Percentiles rank a stretch among this genome's conserved stretches.
These are phyloP conservation scores for Lasioglossum marginatum DNA, from an alignment of 2,888 invertebrate species.

Conservation along the genomic window DNA sequence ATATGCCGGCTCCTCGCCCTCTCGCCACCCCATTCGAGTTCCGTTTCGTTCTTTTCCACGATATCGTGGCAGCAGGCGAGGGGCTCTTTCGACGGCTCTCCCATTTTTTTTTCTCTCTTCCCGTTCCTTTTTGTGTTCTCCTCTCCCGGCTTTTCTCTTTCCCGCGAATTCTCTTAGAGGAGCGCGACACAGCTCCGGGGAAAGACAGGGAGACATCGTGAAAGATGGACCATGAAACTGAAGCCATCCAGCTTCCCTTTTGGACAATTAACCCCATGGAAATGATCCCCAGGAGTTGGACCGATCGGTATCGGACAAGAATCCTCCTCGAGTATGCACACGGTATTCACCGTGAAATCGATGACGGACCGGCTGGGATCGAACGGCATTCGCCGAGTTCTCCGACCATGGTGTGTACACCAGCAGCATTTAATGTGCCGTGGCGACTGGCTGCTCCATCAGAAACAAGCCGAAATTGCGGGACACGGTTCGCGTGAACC, in stretches of 20 bases:
- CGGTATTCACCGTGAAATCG: conserved; percentile 69
- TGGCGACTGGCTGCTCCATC: not conserved
- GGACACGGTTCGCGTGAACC: not conserved
- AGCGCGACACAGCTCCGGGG: conserved; percentile 35
- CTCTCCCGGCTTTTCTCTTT: not conserved
- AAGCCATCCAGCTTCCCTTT: conserved; percentile 67
- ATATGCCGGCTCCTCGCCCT: conserved; percentile 46
- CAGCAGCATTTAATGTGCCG: conserved; percentile 29
- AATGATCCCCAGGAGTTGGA: conserved; percentile 47
- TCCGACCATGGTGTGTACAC: not conserved
- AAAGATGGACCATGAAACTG: conserved; percentile 71
- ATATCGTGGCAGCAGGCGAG: conserved; percentile 33
- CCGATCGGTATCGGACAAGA: conserved; percentile 23
- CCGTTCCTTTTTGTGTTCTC: not conserved
- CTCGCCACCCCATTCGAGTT: not conserved
- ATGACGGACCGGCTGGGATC: conserved; percentile 54
- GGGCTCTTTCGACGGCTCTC: conserved; percentile 45
- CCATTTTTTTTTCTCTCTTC: conserved; percentile 41
- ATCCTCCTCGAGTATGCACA: conserved; percentile 56
- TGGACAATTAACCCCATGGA: conserved; percentile 70
- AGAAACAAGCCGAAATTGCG: not conserved
- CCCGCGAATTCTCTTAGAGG: conserved; percentile 59
- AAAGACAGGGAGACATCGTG: conserved; percentile 41
- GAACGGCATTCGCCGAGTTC: conserved; percentile 9
- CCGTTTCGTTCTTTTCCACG: conserved; percentile 54